Evolutionary conservation across 1,140 invertebrate species (phyloP), one percentile per base, ranked within the genome.

Genomic region (Eriosoma lanigerum): DNA sequence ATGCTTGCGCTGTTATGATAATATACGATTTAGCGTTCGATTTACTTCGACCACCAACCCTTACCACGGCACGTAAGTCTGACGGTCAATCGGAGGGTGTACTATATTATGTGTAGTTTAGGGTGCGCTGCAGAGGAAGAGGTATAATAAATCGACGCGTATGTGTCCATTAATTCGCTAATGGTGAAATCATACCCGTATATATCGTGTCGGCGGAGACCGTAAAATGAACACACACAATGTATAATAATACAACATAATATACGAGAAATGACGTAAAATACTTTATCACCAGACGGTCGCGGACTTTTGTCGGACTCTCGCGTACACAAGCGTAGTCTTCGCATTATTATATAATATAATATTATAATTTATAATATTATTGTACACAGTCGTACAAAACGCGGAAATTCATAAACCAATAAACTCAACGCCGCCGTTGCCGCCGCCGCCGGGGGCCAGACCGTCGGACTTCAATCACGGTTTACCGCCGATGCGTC

Each of bases 151-250:
- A 78, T 78, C 56, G 75, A 46, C 50, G 44, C 12, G 75, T 62
- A 21, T 44, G 50, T 48, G 75, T 60, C 75, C 75, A 60, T 78
- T 78, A 78, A 78, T 78, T 21, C 75, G 75, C 38, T 78, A 78
- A 78, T 78, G 75, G 75, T 78, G 75, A 62, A 62, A 78, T 60
- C 73, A 76, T 76, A 76, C 73, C 54, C 32, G 56, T 58, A 60
- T 54, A 54, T 76, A 26, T 60, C n/a, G 26, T 78, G 75, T 78
- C 75, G 58, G 17, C 44, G 21, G 17, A 38, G 38, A 21, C 38
- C 38, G 38, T 62, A 46, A 60, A 60, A 38, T 19, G n/a, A 9
- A 38, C 44, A 24, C 56, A 50, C 24, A 26, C 44, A 12, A 2
- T n/a, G 13, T 0, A 17, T 13, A 15, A 21, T 5, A 12, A 26